Evolutionary conservation across 2,888 invertebrate genomes (phyloP), one percentile per base, ranked within the genome.

Genomic region (Abrostola tripartita): DNA sequence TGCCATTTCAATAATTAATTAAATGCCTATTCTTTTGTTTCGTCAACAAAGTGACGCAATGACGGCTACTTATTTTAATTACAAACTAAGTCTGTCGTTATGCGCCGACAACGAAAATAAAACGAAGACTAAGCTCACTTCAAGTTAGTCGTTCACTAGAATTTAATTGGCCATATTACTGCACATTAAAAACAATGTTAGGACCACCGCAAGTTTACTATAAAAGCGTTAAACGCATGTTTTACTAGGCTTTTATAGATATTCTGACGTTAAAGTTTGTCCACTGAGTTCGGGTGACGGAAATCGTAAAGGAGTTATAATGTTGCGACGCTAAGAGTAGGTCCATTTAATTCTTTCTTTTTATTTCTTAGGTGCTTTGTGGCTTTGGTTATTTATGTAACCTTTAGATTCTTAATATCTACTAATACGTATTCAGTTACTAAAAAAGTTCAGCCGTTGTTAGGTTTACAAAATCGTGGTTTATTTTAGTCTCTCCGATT

Each of bases 161-260:
- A 86, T 92, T 93, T 93, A 93, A 94, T 91, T 91, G 86, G 87
- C 83, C 90, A 85, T 91, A 88, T 89, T 90, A 90, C 90, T 84
- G 88, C 85, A 90, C 92, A 92, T 94, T 93, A 94, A 93, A 92
- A 89, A 94, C 93, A 94, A 93, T 92, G 93, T 94, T 87, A 81
- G 85, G 92, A 92, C 93, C 93, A 93, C 93, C 93, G 84, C 87
- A 86, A 81, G 84, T 82, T 83, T 82, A 82, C 87, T 88, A 90
- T 92, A 89, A 91, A 91, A 86, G 79, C 84, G 80, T 85, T 88
- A 85, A 89, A 88, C 83, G 86, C 66, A 75, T 77, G 83, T 78
- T 87, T 88, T 87, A 90, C 88, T 88, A 85, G 84, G 78, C 79
- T 86, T 90, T 90, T 88, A 90, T 89, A 85, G 88, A 85, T 85